phyloP scores from a whole-genome alignment of 1,140 invertebrate genomes.

The Araneus ventricosus region DNA sequence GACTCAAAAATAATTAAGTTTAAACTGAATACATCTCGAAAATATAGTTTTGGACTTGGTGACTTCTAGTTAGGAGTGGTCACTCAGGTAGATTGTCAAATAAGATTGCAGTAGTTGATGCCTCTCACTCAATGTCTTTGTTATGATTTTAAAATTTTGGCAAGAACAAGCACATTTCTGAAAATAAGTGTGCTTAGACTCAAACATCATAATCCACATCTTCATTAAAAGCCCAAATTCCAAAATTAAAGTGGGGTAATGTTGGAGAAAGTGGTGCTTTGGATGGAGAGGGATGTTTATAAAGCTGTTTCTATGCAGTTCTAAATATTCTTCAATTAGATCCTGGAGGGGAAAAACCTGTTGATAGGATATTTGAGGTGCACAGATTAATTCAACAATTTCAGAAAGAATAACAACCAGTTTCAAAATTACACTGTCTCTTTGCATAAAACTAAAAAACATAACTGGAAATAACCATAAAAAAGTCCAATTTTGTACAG shows the following conservation, averaged over 20 bases:
- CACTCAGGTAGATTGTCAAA: no score
- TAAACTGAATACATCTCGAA: no score
- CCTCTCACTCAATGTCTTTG: constrained; percentile 18
- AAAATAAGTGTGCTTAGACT: constrained; percentile 15
- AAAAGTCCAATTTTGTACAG: constrained; percentile 34
- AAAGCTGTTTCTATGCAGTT: background rate
- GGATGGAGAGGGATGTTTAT: background rate
- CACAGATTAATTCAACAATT: constrained; percentile 18
- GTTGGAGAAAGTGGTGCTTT: no score
- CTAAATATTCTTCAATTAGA: background rate
- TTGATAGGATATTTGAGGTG: no score
- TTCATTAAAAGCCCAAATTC: constrained; percentile 24
- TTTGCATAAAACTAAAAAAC: constrained; percentile 22
- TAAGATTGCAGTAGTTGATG: constrained; percentile 26
- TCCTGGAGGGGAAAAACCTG: background rate
- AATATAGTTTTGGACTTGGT: no score
- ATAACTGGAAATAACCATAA: background rate
- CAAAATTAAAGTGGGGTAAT: background rate
- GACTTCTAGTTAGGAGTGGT: no score
- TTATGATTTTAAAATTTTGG: constrained; percentile 16
- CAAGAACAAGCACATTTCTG: background rate
- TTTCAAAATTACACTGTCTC: no score
- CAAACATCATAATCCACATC: constrained; percentile 35
- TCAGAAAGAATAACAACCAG: background rate
- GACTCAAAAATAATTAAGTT: no score